A percentile compares a stretch with the other conserved stretches of the same genome.
phyloP scores from a whole-genome alignment of 2,888 invertebrate genomes.

The Hylaea fasciaria region DNA sequence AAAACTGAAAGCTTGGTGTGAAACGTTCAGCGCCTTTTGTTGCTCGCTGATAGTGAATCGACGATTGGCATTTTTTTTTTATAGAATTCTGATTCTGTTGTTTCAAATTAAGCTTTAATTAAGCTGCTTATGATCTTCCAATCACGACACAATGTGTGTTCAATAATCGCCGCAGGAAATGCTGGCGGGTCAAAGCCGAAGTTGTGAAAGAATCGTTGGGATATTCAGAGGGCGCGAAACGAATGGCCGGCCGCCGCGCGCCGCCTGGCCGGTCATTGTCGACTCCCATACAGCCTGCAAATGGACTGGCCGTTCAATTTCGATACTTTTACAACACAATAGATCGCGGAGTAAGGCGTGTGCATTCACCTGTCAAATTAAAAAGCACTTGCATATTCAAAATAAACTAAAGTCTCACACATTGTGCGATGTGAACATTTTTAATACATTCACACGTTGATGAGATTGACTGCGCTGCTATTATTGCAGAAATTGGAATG shows the following conservation, averaged over 20 bases:
- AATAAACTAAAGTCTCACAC: slow-evolving; percentile 58
- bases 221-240: slow-evolving; percentile 73
- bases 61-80: no score
- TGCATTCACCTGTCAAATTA: slow-evolving; percentile 83
- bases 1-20: no score
- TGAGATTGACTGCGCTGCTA: slow-evolving; percentile 29
- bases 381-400: slow-evolving; percentile 81
- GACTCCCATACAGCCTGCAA: slow-evolving; percentile 70
- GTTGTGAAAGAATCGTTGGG: slow-evolving; percentile 75
- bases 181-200: slow-evolving; percentile 60
- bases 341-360: slow-evolving; percentile 77
- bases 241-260: slow-evolving; percentile 62
- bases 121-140: no score
- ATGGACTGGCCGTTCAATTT: slow-evolving; percentile 82
- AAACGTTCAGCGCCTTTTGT: no score
- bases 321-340: slow-evolving; percentile 83
- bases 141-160: not conserved
- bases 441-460: slow-evolving; percentile 31
- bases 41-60: no score
- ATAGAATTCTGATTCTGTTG: no score
- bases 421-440: slow-evolving; percentile 27
- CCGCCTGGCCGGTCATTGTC: slow-evolving; percentile 68
- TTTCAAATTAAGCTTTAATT: no score
- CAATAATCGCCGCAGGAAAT: not conserved
- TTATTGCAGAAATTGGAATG: slow-evolving; percentile 32